These are phyloP conservation scores for Nysson spinosus DNA, from an alignment of 2,888 invertebrate genomes.

Conservation along the genomic window DNA sequence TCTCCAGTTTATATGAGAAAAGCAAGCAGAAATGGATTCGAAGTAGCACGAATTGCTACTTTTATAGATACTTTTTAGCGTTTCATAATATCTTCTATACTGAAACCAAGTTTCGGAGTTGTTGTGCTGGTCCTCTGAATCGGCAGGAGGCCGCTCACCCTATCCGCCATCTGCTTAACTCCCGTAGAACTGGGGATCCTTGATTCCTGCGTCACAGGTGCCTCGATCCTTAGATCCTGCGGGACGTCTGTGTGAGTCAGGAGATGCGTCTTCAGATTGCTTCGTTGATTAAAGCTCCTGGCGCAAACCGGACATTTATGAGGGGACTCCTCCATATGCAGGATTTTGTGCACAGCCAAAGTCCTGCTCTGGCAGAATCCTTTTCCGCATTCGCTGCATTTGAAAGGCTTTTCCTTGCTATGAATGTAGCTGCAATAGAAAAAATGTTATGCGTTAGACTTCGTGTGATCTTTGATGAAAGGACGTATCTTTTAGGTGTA, in stretches of 20 bases:
- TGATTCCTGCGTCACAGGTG: slow-evolving; percentile 37
- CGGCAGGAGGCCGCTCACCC: slow-evolving; percentile 46
- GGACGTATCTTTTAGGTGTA: too few relatives aligned
- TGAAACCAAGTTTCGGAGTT: slow-evolving; percentile 85
- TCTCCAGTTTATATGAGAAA: too few relatives aligned
- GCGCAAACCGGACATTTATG: slow-evolving; percentile 95
- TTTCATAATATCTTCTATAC: slow-evolving; percentile 93
- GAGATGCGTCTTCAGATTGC: slow-evolving; percentile 93
- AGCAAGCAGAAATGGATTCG: too few relatives aligned
- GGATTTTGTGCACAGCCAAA: slow-evolving; percentile 95
- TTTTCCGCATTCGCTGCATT: slow-evolving; percentile 97
- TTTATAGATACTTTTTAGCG: slow-evolving; percentile 80
- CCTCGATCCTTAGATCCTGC: slow-evolving; percentile 74
- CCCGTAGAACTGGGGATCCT: slow-evolving; percentile 37
- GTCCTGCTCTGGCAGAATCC: slow-evolving; percentile 99
- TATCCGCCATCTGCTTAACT: slow-evolving; percentile 53
- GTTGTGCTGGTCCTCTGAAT: slow-evolving; percentile 48
- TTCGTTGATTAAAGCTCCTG: slow-evolving; percentile 94
- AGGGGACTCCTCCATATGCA: slow-evolving; percentile 95
- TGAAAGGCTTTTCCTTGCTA: slow-evolving; percentile 99
- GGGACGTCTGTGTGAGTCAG: slow-evolving; percentile 89
- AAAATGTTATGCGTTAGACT: neutral
- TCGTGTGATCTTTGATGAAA: too few relatives aligned
- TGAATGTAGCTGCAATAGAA: slow-evolving; percentile 90
- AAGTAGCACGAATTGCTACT: too few relatives aligned